Conservation (phyloP, 1,140 invertebrate genomes). For the Babylonia areolata region DNA sequence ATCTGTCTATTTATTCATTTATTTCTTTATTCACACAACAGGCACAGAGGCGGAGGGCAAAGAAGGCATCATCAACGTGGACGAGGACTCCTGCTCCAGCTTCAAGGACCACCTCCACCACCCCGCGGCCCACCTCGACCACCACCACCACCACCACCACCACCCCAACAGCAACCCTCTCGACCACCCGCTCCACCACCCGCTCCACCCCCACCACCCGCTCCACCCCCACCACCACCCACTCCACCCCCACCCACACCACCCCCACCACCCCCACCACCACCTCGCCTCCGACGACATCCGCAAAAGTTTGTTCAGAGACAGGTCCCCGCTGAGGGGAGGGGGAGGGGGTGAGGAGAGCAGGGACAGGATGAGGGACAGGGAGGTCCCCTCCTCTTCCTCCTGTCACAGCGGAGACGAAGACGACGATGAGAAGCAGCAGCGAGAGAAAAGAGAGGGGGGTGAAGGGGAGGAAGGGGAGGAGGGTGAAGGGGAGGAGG, state of each 20-base stretch:
- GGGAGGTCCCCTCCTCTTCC: slow-evolving; percentile 4
- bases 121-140: too few relatives aligned
- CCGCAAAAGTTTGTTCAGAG: slow-evolving; percentile 32
- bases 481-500: not conserved
- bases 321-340: slow-evolving; percentile 30
- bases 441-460: not conserved
- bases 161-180: not conserved
- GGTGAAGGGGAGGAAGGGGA: not conserved
- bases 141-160: not conserved
- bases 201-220: slow-evolving; percentile 33
- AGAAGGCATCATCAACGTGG: slow-evolving; percentile 45
- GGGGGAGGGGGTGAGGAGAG: not conserved
- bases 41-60: slow-evolving; percentile 33
- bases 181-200: slow-evolving; percentile 22
- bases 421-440: slow-evolving; percentile 1
- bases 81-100: slow-evolving; percentile 42
- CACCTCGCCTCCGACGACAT: not conserved
- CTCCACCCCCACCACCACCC: not conserved
- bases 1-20: too few relatives aligned
- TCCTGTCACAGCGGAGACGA: not conserved
- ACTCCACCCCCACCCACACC: not conserved
- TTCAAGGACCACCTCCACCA: slow-evolving; percentile 33
- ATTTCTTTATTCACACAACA: too few relatives aligned
- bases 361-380: slow-evolving; percentile 25
- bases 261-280: not conserved